Evolutionary conservation across 1,140 invertebrate species (phyloP).

Genomic region (Lysiphlebus fabarum): DNA sequence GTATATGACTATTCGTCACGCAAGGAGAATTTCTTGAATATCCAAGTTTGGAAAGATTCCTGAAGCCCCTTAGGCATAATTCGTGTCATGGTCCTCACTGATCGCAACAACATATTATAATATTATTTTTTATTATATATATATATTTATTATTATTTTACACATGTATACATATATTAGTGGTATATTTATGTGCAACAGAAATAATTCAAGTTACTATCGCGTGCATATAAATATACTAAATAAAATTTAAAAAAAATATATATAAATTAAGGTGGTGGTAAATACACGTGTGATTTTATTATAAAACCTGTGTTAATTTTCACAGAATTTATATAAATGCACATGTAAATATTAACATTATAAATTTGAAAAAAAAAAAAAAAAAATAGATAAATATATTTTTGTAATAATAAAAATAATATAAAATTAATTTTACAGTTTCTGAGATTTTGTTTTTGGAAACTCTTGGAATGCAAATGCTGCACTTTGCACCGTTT

Average conservation of each 20-base stretch:
- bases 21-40: slow-evolving; percentile 20
- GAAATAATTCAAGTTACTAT: no score
- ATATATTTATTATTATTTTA: slow-evolving; percentile 1
- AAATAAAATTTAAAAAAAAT: no score
- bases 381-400: slow-evolving; percentile 5
- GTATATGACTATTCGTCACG: slow-evolving; percentile 11
- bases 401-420: slow-evolving; percentile 1
- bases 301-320: background rate
- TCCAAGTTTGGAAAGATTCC: slow-evolving; percentile 25
- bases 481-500: slow-evolving; percentile 16
- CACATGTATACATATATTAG: background rate
- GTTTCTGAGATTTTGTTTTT: slow-evolving; percentile 29
- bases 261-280: no score
- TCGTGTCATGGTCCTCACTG: slow-evolving; percentile 23
- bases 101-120: slow-evolving; percentile 7
- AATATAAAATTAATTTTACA: slow-evolving; percentile 5
- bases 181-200: no score
- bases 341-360: slow-evolving; percentile 5
- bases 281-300: no score
- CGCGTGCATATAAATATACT: no score
- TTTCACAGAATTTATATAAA: slow-evolving; percentile 12
- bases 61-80: slow-evolving; percentile 9
- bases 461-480: slow-evolving; percentile 30
- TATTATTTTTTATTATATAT: background rate
- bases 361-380: slow-evolving; percentile 4